Conservation (phyloP, 2,113 vertebrate genomes). For the Catharus bicknelli region DNA sequence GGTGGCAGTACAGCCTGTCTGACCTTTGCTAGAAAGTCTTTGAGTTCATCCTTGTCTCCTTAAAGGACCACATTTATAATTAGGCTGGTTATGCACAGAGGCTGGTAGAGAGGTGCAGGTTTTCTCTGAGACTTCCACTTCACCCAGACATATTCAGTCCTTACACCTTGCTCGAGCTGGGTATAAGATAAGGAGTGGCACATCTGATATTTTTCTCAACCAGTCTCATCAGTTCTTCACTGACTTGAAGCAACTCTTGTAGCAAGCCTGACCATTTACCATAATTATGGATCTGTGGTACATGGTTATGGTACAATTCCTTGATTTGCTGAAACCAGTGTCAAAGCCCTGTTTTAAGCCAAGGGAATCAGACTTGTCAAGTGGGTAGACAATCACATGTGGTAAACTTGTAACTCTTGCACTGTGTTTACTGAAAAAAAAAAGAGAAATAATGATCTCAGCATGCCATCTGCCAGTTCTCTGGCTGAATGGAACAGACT, state of each 20-base stretch:
- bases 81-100: not conserved
- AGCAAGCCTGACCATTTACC: not conserved
- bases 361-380: not conserved
- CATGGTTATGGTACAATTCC: not conserved
- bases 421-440: not conserved
- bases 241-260: rapidly evolving
- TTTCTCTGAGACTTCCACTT: not conserved
- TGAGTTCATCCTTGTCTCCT: not conserved
- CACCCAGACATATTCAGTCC: not conserved
- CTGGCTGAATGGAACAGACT: not conserved
- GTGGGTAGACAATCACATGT: not conserved
- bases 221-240: not conserved
- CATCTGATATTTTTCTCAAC: not conserved
- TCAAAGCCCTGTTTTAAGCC: not conserved
- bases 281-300: not conserved
- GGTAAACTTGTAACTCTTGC: not conserved
- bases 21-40: not conserved
- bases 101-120: not conserved
- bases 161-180: rapidly evolving
- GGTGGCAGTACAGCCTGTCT: not conserved
- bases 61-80: not conserved
- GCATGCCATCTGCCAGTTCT: slow-evolving; percentile 29
- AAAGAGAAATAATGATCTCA: slow-evolving; percentile 14
- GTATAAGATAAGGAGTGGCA: not conserved
- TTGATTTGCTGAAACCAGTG: not conserved